Evolutionary conservation across 2,888 invertebrate genomes (phyloP), one percentile per base, ranked within the genome.

Genomic region (Ophion costatus): DNA sequence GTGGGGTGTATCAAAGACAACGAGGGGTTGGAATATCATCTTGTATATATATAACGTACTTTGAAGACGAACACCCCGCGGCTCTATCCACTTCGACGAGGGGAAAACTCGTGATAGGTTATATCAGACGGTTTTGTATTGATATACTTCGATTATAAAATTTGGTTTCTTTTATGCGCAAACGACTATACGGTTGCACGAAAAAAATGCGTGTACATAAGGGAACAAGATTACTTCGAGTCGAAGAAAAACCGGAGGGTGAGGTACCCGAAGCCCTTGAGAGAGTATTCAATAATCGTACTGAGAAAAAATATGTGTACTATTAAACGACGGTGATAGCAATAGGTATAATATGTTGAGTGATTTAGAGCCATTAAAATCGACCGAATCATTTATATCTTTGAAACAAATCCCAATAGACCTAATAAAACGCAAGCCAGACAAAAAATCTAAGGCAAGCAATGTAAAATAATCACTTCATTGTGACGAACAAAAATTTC

Each of bases 1-100:
- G 76, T 20, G 63, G 63, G 24, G 57, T 77, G n/a, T 71, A 71
- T 82, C 82, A 82, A 77, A 82, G 82, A 71, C 59, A 71, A 22
- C 70, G 76, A 76, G 67, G 33, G 66, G 66, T 45, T 61, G 42
- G 59, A 69, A 61, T 73, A 80, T 57, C 74, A 20, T 57, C 33
- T 61, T 56, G 33, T 64, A 20, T 76, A 66, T 66, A 17, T 61
- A 38, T 73, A 22, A 61, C 17, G 22, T 73, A 59, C 38, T 51
- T 66, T 33, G 29, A 64, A 51, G 20, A 22, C 64, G 29, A 74
- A 51, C 64, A 29, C 61, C 29, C 64, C 51, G 45, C 20, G 45
- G 45, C n/a, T 63, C 64, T 20, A 45, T 63, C 38, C 38, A 63
- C 42, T 63, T 76, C 20, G 70, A 81, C 64, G 76, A 76, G 61